Evolutionary conservation across 1,140 invertebrate genomes (phyloP).

Genomic region (Aphelinus certus): DNA sequence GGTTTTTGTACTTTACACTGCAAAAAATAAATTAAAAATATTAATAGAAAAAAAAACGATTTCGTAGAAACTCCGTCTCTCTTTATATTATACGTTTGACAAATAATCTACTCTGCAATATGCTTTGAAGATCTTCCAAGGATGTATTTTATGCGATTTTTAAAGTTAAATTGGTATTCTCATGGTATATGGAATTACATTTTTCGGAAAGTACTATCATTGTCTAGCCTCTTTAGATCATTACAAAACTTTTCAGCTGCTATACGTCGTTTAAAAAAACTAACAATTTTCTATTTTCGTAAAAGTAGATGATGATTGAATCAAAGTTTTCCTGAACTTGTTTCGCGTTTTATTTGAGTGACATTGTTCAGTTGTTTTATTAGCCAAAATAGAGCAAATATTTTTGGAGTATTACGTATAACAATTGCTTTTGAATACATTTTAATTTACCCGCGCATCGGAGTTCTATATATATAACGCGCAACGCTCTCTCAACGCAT

Average conservation of each 20-base stretch:
- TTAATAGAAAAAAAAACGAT: neutral
- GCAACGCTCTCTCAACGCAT: too few species aligned
- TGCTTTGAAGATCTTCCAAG: too few species aligned
- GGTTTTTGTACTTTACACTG: conserved; percentile 27
- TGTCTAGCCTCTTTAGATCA: conserved; percentile 72
- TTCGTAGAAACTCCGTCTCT: neutral
- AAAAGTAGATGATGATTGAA: conserved; percentile 73
- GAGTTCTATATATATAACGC: too few species aligned
- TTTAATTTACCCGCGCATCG: neutral
- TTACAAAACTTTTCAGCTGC: conserved; percentile 70
- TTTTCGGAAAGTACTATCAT: conserved; percentile 65
- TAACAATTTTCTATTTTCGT: conserved; percentile 82
- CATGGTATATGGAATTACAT: too few species aligned
- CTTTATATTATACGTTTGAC: too few species aligned
- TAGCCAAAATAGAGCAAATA: conserved; percentile 78
- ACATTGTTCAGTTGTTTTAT: conserved; percentile 90
- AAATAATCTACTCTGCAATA: too few species aligned
- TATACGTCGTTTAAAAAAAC: conserved; percentile 70
- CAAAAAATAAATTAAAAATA: conserved; percentile 22
- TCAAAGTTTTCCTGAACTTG: conserved; percentile 80
- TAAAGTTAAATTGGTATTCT: too few species aligned
- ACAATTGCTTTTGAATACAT: conserved; percentile 71
- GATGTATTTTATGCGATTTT: too few species aligned
- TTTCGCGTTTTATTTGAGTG: conserved; percentile 82
- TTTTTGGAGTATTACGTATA: conserved; percentile 83